Percentiles rank a stretch among this genome's conserved stretches.
These are phyloP conservation scores for Metalampra italica DNA, from an alignment of 2,888 invertebrate species.

Conservation along the genomic window DNA sequence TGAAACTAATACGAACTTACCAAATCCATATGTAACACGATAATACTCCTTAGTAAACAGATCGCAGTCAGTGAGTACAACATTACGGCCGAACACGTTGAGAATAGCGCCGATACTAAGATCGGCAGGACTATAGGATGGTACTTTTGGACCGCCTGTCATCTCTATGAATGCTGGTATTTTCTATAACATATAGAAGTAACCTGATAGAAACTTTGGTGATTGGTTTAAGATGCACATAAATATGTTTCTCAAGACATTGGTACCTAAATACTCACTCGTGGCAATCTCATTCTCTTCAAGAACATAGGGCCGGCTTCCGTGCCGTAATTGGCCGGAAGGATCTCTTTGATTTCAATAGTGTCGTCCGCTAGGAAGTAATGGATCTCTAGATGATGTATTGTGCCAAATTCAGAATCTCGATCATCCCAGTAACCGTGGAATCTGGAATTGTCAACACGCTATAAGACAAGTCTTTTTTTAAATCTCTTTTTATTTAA, in stretches of 20 bases:
- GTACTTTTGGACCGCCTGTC: constrained; percentile 53
- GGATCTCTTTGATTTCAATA: constrained; percentile 89
- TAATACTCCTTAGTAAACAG: constrained; percentile 92
- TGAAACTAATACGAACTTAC: constrained; percentile 46
- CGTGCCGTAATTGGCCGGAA: constrained; percentile 82
- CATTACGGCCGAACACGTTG: constrained; percentile 89
- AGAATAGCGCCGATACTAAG: constrained; percentile 89
- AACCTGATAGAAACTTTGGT: too few relatives aligned
- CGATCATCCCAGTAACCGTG: constrained; percentile 95
- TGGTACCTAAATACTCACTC: constrained; percentile 64
- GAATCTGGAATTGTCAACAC: constrained; percentile 78
- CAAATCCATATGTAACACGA: constrained; percentile 81
- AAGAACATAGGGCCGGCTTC: constrained; percentile 86
- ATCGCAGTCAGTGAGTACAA: constrained; percentile 91
- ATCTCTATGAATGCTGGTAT: constrained; percentile 57
- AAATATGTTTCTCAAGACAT: not conserved
- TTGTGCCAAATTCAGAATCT: constrained; percentile 84
- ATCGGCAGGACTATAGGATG: constrained; percentile 84
- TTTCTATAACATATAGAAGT: constrained; percentile 38
- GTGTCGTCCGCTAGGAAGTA: constrained; percentile 94
- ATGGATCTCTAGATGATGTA: constrained; percentile 88
- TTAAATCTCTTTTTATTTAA: too few relatives aligned
- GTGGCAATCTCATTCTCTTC: constrained; percentile 86
- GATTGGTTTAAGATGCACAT: not conserved
- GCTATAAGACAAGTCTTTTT: too few relatives aligned